These are phyloP conservation scores for Tapirus terrestris DNA, from an alignment of 2,113 vertebrate genomes.

Conservation along the genomic window DNA sequence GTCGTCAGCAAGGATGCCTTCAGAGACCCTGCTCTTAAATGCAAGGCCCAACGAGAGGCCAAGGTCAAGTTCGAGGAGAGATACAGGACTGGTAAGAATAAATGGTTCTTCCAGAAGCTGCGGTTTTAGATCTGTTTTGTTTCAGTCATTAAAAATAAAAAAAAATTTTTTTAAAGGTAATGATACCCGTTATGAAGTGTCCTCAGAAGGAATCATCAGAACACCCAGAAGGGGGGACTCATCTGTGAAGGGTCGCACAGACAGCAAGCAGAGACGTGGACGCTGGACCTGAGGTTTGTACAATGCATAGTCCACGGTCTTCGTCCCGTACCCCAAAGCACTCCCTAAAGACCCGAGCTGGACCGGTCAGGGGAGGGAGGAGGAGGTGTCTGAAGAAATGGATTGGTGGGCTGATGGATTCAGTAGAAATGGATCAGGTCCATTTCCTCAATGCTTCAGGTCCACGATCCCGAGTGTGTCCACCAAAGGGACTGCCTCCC, in stretches of 20 bases:
- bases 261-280: not conserved
- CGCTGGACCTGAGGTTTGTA: fast-evolving
- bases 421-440: not conserved
- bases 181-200: not conserved
- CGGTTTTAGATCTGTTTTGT: not conserved
- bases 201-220: not conserved
- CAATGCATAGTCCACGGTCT: fast-evolving
- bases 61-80: not conserved
- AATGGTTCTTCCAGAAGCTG: not conserved
- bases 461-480: not conserved
- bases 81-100: not conserved
- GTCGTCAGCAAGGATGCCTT: not conserved
- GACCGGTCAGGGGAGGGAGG: not conserved
- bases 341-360: not conserved
- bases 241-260: not conserved
- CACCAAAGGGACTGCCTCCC: not conserved
- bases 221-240: not conserved
- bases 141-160: not conserved
- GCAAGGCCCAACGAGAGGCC: not conserved
- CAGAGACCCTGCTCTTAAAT: not conserved
- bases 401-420: too few relatives aligned
- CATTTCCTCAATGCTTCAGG: not conserved
- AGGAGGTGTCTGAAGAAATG: not conserved
- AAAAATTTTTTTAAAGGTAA: not conserved
- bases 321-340: fast-evolving